A percentile compares a stretch with the other conserved stretches of the same genome.
phyloP scores from a whole-genome alignment of 1,140 invertebrate genomes.

The Drosophila arawakana region DNA sequence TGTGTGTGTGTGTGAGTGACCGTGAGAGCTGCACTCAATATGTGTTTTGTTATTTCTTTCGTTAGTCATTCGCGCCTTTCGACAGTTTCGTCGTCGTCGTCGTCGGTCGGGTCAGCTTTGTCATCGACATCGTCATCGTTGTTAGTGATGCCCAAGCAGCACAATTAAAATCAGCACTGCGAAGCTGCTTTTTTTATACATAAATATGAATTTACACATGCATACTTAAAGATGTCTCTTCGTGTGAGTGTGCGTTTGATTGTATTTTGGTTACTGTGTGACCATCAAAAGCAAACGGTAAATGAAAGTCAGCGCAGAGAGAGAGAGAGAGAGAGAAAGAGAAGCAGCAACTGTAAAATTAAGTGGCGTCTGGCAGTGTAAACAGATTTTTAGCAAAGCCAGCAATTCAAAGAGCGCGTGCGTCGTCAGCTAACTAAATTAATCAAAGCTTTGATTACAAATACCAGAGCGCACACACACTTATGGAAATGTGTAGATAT shows the following conservation, averaged over 20 bases:
- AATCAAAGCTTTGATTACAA: slow-evolving; percentile 2
- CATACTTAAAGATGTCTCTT: background rate
- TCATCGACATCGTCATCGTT: slow-evolving; percentile 14
- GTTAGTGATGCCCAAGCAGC: slow-evolving; percentile 4
- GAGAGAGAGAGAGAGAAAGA: slow-evolving; percentile 1
- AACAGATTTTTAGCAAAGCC: slow-evolving; percentile 7
- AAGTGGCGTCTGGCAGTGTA: slow-evolving; percentile 17
- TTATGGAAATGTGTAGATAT: slow-evolving; percentile 6
- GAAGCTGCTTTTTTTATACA: background rate
- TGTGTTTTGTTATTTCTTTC: slow-evolving; percentile 25
- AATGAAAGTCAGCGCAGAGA: slow-evolving; percentile 7
- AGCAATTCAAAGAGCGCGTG: background rate
- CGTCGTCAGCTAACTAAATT: slow-evolving; percentile 8
- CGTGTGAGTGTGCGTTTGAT: background rate
- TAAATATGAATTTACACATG: slow-evolving; percentile 7
- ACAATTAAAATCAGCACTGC: slow-evolving; percentile 25
- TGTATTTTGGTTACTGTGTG: slow-evolving; percentile 1
- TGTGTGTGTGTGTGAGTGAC: slow-evolving; percentile 7
- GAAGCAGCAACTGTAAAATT: slow-evolving; percentile 16
- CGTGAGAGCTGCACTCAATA: slow-evolving; percentile 7
- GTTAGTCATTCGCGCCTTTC: slow-evolving; percentile 31
- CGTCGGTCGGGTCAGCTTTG: slow-evolving; percentile 7
- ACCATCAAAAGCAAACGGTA: slow-evolving; percentile 26
- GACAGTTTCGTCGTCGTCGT: slow-evolving; percentile 4
- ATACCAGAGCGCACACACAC: background rate